Evolutionary conservation across 2,113 vertebrate genomes (phyloP).

Genomic region (Cacatua alba): DNA sequence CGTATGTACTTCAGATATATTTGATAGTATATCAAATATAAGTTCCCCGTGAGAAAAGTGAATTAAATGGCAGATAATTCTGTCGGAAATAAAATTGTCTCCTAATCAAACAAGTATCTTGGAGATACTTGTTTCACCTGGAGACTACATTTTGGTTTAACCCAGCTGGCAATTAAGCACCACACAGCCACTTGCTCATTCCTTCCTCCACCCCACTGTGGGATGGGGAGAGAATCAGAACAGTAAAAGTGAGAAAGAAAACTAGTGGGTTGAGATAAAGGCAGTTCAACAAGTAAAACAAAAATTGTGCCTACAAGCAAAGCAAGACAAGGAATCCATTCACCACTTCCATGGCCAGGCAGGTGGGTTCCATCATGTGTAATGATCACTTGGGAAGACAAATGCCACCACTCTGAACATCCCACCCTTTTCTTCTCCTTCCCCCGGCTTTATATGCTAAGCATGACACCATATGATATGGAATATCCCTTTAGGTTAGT

Average conservation of each 20-base stretch:
- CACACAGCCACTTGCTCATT: not conserved
- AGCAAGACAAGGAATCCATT: not conserved
- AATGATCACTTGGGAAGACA: not conserved
- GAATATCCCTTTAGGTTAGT: not conserved
- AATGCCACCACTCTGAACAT: not conserved
- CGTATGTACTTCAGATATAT: not conserved
- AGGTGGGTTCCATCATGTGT: not conserved
- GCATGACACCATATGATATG: not conserved
- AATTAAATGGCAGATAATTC: not conserved
- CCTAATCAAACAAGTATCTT: not conserved
- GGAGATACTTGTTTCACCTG: not conserved
- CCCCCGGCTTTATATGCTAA: not conserved
- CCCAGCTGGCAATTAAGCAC: too few relatives aligned
- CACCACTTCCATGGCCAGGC: not conserved
- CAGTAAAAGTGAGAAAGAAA: not conserved
- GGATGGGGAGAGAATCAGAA: not conserved
- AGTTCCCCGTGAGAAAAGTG: not conserved
- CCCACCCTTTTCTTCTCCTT: not conserved
- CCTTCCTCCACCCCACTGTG: accelerated
- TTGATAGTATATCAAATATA: not conserved
- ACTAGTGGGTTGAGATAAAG: not conserved
- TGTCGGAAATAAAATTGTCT: not conserved
- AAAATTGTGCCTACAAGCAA: not conserved
- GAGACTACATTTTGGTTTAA: not conserved
- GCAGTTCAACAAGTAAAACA: not conserved